Evolutionary conservation across 1,140 invertebrate genomes (phyloP), one percentile per base, ranked within the genome.

Genomic region (Liolophura sinensis): DNA sequence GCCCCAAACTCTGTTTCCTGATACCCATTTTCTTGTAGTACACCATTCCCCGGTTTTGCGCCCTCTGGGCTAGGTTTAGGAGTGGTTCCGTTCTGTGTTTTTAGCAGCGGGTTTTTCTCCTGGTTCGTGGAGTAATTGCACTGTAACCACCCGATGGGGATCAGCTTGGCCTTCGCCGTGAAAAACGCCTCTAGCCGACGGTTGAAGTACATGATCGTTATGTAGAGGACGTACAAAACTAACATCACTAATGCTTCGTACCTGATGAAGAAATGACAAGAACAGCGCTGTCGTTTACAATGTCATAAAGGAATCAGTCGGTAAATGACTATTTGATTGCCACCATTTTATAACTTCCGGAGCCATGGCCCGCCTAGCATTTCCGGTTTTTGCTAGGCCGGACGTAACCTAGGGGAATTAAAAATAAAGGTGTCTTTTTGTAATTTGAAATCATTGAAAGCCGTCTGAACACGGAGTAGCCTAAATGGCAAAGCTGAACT

Each of bases 141-240:
- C 12, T n/a, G 18, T 59, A 59, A n/a, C 22, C 57, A n/a, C 4
- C n/a, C n/a, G 18, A 40, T n/a, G n/a, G 27, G 57, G n/a, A n/a
- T 20, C n/a, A 25, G 1, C 57, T 59, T 59, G 18, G 57, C 18
- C n/a, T 59, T 59, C 3, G n/a, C 60, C 20, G 46, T 50, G 15
- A 20, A 52, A n/a, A 62, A 62, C 11, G 52, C 57, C 51, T 82
- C 78, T 24, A 85, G 58, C 18, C 46, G 48, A 11, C 72, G 72
- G 73, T 85, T 85, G 67, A 81, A 83, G 54, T 77, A 78, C 82
- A 85, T 84, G 50, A 84, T 68, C 15, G 74, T 5, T 40, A 85
- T 82, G 70, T 85, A 85, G 1, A 79, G 1, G 3, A 71, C 20
- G 64, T 85, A 85, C 54, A 85, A 52, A 0, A 78, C 5, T 1